These are phyloP conservation scores for Cataglyphis albicans DNA, from an alignment of 2,888 invertebrate genomes.

Conservation along the genomic window DNA sequence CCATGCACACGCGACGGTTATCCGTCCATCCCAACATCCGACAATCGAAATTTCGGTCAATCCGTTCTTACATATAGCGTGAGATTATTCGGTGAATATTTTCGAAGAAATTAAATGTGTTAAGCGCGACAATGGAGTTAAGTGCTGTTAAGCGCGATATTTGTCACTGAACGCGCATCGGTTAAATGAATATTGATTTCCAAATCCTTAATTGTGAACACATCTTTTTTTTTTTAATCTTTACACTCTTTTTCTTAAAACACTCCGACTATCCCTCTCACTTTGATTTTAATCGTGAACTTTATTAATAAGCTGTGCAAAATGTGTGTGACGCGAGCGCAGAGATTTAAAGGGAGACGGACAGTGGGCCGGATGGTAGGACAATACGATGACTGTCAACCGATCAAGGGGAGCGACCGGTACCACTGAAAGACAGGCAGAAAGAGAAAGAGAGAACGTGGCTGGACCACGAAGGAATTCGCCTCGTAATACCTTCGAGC, in stretches of 20 bases:
- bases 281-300: not conserved
- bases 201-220: too few species aligned
- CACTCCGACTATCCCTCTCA: too few species aligned
- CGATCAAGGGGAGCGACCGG: constrained; percentile 58
- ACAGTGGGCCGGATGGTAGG: constrained; percentile 75
- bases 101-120: not conserved
- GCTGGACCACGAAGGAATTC: constrained; percentile 81
- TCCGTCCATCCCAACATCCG: not conserved
- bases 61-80: not conserved
- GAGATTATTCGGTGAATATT: not conserved
- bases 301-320: not conserved
- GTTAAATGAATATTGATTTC: too few species aligned
- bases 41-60: not conserved
- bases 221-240: not conserved
- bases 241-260: not conserved
- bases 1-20: constrained; percentile 27
- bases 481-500: constrained; percentile 84
- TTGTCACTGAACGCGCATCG: too few species aligned
- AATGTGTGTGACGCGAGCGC: not conserved
- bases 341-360: constrained; percentile 48
- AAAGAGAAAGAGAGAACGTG: constrained; percentile 35
- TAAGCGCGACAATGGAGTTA: too few species aligned
- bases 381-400: constrained; percentile 75
- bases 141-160: too few species aligned
- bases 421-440: not conserved